Evolutionary conservation across 2,113 vertebrate species (phyloP).

Genomic region (Strix uralensis): DNA sequence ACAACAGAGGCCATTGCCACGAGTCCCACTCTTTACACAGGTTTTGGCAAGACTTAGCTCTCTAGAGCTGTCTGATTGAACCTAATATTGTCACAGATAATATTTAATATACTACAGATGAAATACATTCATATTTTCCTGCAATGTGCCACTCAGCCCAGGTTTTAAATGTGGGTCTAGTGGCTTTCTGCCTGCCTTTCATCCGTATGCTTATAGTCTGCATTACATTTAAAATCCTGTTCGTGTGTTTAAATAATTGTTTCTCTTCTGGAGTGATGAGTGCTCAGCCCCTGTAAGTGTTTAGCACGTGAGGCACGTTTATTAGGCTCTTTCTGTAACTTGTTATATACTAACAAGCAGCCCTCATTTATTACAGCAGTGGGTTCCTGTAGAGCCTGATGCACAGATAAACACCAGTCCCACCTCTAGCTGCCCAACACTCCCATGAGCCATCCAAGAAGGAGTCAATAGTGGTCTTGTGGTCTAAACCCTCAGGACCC

Average conservation of each 20-base stretch:
- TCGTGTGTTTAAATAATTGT: background rate
- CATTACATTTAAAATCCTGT: background rate
- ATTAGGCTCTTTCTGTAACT: background rate
- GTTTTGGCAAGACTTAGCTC: background rate
- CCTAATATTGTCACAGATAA: background rate
- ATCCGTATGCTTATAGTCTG: background rate
- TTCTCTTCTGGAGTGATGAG: background rate
- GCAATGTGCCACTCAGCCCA: background rate
- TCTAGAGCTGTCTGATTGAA: background rate
- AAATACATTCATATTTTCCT: background rate
- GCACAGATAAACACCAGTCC: rapidly evolving
- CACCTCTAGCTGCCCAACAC: background rate
- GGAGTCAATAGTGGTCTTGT: background rate
- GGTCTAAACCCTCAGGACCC: background rate
- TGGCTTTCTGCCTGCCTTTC: background rate
- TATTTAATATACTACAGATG: background rate
- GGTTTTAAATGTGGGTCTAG: rapidly evolving
- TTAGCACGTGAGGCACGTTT: background rate
- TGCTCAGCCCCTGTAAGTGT: rapidly evolving
- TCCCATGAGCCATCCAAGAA: background rate
- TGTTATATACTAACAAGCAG: background rate
- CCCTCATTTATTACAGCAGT: background rate
- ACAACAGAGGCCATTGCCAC: background rate
- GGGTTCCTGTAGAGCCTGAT: background rate
- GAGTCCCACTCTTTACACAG: background rate